Evolutionary conservation across 2,888 invertebrate species (phyloP), one percentile per base, ranked within the genome.

Genomic region (Drosophila cognata): DNA sequence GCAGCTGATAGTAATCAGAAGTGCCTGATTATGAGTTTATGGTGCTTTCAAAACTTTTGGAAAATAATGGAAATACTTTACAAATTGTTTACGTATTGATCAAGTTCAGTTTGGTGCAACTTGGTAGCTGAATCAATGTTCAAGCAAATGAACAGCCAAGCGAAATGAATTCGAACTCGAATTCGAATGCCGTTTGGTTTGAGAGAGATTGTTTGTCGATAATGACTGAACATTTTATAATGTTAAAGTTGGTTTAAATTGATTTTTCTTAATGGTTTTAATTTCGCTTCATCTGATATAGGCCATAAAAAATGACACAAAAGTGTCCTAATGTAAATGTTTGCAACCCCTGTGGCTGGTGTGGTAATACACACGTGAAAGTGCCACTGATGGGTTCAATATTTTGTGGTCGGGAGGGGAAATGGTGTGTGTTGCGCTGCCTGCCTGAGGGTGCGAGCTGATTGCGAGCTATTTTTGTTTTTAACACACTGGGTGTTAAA

Each of bases 401-500:
- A 50, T 51, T 36, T 57, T 51, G 31, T 41, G 58, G n/a, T n/a
- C 25, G 33, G 36, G 33, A 21, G 25, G 51, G 48, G 55, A 21
- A 52, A 31, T 35, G n/a, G 36, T 52, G 21, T 29, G 10, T 46
- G 28, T 21, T 48, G 7, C 36, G 36, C 13, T 38, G 28, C 7
- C n/a, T 56, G 77, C 83, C 71, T 16, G 56, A 76, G 83, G 82
- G 81, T 81, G 69, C 58, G 60, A 64, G 66, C 63, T 79, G 81
- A 79, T 79, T 82, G 68, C 65, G 55, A 63, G 77, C 82, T 84
- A 84, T 84, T 84, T 83, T 83, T 76, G 77, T 80, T 79, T 79
- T 79, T 60, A 71, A 68, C 82, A 84, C 66, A 77, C 74, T 73
- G 82, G 82, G 84, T 84, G 83, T 77, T 82, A 84, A 84, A 84